Evolutionary conservation across 2,888 invertebrate genomes (phyloP).

Genomic region (Caenorhabditis sp.): DNA sequence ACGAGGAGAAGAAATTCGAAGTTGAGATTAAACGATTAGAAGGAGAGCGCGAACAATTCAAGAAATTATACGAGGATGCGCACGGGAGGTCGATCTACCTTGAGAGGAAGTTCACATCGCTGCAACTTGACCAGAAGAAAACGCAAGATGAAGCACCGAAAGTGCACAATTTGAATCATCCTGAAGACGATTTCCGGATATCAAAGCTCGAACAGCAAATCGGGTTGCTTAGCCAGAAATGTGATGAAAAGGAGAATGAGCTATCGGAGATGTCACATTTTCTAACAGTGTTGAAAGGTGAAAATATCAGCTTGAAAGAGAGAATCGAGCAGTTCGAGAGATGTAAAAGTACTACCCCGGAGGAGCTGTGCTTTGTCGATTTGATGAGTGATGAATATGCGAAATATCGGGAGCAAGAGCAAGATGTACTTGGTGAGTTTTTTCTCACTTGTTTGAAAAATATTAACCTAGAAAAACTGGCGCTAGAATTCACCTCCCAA

Average conservation of each 20-base stretch:
- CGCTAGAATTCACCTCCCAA: no score
- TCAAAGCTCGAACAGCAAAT: constrained; percentile 15
- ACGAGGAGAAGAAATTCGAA: constrained; percentile 6
- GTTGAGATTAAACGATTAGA: constrained; percentile 17
- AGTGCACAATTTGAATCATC: not conserved
- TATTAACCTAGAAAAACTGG: no score
- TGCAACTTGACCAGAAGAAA: constrained; percentile 35
- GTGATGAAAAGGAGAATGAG: constrained; percentile 36
- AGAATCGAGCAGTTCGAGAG: not conserved
- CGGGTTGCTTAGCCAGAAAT: not conserved
- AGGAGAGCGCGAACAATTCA: constrained; percentile 34
- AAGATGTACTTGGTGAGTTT: constrained; percentile 12
- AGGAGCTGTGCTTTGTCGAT: constrained; percentile 25
- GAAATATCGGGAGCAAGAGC: constrained; percentile 15
- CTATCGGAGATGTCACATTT: constrained; percentile 15
- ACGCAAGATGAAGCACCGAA: constrained; percentile 21
- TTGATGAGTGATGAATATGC: constrained; percentile 29
- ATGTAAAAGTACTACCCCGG: constrained; percentile 7
- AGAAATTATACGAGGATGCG: constrained; percentile 40
- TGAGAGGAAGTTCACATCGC: constrained; percentile 34
- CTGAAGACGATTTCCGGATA: constrained; percentile 18
- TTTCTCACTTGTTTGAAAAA: not conserved
- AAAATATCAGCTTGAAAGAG: constrained; percentile 22
- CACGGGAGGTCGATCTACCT: constrained; percentile 32
- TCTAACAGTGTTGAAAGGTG: constrained; percentile 16